Base-by-base conservation (phyloP, 2,888 invertebrate genomes). In the Adelognathus sp. region DNA sequence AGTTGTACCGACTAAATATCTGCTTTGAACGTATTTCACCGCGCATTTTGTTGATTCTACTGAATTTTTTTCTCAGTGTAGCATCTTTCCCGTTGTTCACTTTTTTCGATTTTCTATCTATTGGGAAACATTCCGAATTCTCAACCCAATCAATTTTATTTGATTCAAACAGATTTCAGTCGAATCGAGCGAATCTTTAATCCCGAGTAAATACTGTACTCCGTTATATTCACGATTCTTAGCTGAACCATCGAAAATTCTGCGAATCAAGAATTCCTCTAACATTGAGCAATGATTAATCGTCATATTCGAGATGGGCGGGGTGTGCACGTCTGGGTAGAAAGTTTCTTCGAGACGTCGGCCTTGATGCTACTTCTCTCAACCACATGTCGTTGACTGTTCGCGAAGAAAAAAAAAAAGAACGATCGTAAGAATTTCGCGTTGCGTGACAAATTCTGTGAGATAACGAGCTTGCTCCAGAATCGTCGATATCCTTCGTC, bases 321-420 rank as follows among this genome's bases (percentile, higher is more conserved):
- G 61, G 29, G 44, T 36, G 36, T 44, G 54, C 33, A 21, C 61
- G 33, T 11, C 52, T 67, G 58, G 56, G 56, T 75, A 69, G 69
- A 75, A 75, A 69, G 69, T 75, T 75, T 75, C 61, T 29, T 54
- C 18, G 63, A 75, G 69, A 46, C 56, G 75, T 75, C 69, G 75
- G 44, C 75, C 75, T 75, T 75, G 61, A 63, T 54, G 39, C 41
- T 63, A 72, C 54, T 52, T 72, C 36, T 72, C 63, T 63, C 24
- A 3, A n/a, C 21, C 46, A 21, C 21, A 21, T 50, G n/a, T n/a
- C 24, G 46, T 24, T 9, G 46, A 21, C 24, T 31, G 16, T 44
- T 21, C 6, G 14, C 2, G 6, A 52, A 24, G 27, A 18, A 29
- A 4, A 52, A 11, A 50, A 50, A 11, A 50, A 24, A 50, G 11